Percentiles rank a stretch among this genome's conserved stretches.
phyloP scores from a whole-genome alignment of 1,140 invertebrate genomes.

The Pemphigus obesinymphae region DNA sequence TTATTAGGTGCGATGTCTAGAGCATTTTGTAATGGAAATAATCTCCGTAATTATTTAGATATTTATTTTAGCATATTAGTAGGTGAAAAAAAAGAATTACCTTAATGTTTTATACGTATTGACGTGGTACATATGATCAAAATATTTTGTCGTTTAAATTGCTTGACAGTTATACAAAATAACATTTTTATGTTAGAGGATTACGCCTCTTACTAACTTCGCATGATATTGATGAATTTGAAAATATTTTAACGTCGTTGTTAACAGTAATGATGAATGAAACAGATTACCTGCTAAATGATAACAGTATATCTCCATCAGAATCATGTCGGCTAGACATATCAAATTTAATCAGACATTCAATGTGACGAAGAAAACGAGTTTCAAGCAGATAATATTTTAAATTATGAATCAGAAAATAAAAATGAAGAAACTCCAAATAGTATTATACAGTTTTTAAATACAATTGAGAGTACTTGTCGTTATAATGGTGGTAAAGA shows the following conservation, averaged over 20 bases:
- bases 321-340: neutral
- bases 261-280: neutral
- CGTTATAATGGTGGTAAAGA: neutral
- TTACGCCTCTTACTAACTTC: neutral
- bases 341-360: neutral
- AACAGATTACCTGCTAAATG: neutral
- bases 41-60: neutral
- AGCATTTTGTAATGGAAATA: neutral
- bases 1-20: neutral
- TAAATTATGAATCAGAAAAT: neutral
- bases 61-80: neutral
- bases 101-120: neutral
- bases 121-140: neutral
- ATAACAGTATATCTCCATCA: neutral
- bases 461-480: neutral
- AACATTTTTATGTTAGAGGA: neutral
- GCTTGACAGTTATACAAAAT: neutral
- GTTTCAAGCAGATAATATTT: neutral
- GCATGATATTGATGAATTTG: neutral
- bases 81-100: neutral
- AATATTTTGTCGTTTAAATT: neutral
- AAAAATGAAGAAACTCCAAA: neutral
- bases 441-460: neutral
- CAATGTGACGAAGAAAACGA: neutral
- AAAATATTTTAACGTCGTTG: neutral